Evolutionary conservation across 1,140 invertebrate species (phyloP), one percentile per base, ranked within the genome.

Genomic region (Acromyrmex heyeri): DNA sequence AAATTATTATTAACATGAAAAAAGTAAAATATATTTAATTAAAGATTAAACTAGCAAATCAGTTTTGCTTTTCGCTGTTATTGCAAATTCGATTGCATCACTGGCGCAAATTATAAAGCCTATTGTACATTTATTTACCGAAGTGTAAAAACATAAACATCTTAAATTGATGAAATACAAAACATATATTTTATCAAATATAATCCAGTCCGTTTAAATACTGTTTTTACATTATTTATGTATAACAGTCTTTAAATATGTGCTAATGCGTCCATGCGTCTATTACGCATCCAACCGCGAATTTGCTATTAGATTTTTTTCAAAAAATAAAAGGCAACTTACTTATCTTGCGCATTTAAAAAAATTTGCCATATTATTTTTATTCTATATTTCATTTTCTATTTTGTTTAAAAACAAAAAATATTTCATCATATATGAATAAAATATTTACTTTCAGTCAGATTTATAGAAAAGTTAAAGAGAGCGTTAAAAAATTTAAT

Each of bases 1-100:
- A 78, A 78, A 53, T 79, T 79, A 59, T 72, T 72, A 59, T 72
- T 72, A 59, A 72, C 4, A 57, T 59, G 59, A 59, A 82, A 72
- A 72, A 50, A 38, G 34, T 59, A 44, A 50, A 44, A 44, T 0
- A 44, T 44, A 44, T 44, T 44, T 44, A 44, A 44, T 44, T 44
- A 2, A 44, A 44, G 38, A 44, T 44, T 44, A 7, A 44, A 44
- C 38, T 44, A 2, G 10, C 38, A 44, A 44, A 44, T 44, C 38
- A 44, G 38, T 8, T 44, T 44, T 44, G 38, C 10, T 44, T 44
- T 44, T 10, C 8, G 38, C 7, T 44, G 38, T 2, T 44, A 10
- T 44, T 44, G 38, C 21, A 55, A 81, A 65, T 78, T 78, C 38
- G 57, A 61, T 48, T 77, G 21, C 16, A 62, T 18, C 44, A 50